Percentiles rank a stretch among this genome's conserved stretches.
phyloP scores from a whole-genome alignment of 1,140 invertebrate genomes.

The Dreissena polymorpha region DNA sequence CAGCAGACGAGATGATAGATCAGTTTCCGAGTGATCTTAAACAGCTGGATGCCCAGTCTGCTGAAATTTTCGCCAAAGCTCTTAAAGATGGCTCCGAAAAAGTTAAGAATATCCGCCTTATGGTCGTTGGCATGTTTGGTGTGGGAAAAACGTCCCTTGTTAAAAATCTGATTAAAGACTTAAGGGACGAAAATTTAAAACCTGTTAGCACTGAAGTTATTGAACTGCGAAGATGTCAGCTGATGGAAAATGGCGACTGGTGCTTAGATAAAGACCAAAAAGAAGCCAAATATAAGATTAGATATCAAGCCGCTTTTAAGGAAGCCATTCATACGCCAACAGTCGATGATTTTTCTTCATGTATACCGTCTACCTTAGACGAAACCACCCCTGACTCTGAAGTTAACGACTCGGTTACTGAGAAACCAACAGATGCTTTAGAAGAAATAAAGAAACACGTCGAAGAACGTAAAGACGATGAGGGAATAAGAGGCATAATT shows the following conservation, averaged over 20 bases:
- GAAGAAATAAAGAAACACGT: background rate
- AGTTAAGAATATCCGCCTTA: slow-evolving; percentile 12
- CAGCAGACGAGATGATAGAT: background rate
- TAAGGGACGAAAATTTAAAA: background rate
- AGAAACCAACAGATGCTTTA: background rate
- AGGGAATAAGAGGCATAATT: background rate
- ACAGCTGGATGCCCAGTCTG: slow-evolving; percentile 1
- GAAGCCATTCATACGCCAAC: too few species aligned
- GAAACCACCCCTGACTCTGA: background rate
- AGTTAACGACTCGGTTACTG: background rate
- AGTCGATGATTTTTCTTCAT: too few species aligned
- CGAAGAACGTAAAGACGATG: background rate
- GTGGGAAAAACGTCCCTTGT: slow-evolving; percentile 40
- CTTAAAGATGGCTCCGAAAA: background rate
- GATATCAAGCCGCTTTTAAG: background rate
- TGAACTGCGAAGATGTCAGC: background rate
- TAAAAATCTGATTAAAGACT: slow-evolving; percentile 13
- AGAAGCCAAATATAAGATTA: background rate
- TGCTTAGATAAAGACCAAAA: background rate
- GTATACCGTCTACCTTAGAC: background rate
- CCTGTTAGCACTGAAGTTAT: background rate
- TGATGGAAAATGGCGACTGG: background rate
- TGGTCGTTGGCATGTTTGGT: slow-evolving; percentile 45
- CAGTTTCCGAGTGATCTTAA: slow-evolving; percentile 7
- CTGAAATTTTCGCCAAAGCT: background rate